Base-by-base conservation (phyloP, 2,888 invertebrate genomes). In the Hesperia comma region DNA sequence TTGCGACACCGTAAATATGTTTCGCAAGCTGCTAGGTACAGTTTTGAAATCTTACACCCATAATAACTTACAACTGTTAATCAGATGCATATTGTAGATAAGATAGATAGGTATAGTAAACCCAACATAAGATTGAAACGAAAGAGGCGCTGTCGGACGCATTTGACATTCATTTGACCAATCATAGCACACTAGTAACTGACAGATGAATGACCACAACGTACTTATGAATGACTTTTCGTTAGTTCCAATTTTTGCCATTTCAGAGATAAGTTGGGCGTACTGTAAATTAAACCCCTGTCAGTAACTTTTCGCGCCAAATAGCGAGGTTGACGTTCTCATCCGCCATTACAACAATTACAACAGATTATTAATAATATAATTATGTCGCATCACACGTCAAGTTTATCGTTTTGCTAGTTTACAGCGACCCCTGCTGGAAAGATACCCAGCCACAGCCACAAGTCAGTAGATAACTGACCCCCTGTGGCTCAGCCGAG, bases 401-500 rank as follows among this genome's bases (percentile, higher is more conserved):
- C 77, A 79, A 80, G 73, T 78, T 75, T 78, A 81, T 84, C 84
- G 71, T 70, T 63, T 85, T 67, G 56, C 40, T 60, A 58, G 85
- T 84, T 86, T 82, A 79, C 79, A 76, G 72, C 77, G 77, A 79
- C 77, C 82, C 79, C 79, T 79, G 61, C 81, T 90, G 91, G 91
- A 91, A 91, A 86, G 83, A 80, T 90, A 88, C 90, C 72, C 73
- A n/a, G n/a, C n/a, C n/a, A n/a, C n/a, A 70, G 58, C 53, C 64
- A 69, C 78, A 77, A 78, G 80, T 85, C 87, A 85, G 71, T 67
- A 69, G 87, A 86, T 90, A 88, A 80, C 77, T 88, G 90, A 86
- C 87, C 91, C 90, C 91, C 91, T 78, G 79, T 80, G 82, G 81
- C 77, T 79, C 71, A 72, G 74, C 72, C 64, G 60, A 41, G 56